phyloP scores from a whole-genome alignment of 2,888 invertebrate species.

The Cataglyphis altisquamis region DNA sequence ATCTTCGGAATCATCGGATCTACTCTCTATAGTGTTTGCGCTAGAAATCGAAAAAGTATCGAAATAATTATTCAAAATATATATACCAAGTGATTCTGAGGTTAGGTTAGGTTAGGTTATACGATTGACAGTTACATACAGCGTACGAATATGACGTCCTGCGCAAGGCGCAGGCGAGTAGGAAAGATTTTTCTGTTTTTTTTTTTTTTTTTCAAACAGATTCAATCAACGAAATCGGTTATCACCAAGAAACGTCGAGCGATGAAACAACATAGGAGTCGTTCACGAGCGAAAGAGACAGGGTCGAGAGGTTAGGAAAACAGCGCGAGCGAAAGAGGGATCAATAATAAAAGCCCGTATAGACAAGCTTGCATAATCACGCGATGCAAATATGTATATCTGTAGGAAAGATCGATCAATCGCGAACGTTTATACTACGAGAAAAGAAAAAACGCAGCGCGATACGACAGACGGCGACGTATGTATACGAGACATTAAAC shows the following conservation, averaged over 20 bases:
- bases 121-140: background rate
- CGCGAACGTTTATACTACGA: too few relatives aligned
- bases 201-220: too few relatives aligned
- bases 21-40: background rate
- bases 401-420: background rate
- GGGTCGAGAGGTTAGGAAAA: background rate
- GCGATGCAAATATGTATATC: background rate
- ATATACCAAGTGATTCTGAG: background rate
- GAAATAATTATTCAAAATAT: conserved; percentile 28
- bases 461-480: too few relatives aligned
- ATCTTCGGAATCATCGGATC: conserved; percentile 81
- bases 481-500: too few relatives aligned
- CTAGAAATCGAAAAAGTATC: background rate
- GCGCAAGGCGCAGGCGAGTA: background rate
- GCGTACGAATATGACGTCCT: background rate
- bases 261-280: background rate
- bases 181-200: background rate
- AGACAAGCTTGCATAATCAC: background rate
- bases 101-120: background rate
- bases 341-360: background rate
- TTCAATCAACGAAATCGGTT: background rate
- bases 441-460: too few relatives aligned
- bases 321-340: background rate
- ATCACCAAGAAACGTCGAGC: background rate
- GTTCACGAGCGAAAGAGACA: background rate